These are phyloP conservation scores for Mustelus asterias DNA, from an alignment of 2,113 vertebrate species.

Conservation along the genomic window DNA sequence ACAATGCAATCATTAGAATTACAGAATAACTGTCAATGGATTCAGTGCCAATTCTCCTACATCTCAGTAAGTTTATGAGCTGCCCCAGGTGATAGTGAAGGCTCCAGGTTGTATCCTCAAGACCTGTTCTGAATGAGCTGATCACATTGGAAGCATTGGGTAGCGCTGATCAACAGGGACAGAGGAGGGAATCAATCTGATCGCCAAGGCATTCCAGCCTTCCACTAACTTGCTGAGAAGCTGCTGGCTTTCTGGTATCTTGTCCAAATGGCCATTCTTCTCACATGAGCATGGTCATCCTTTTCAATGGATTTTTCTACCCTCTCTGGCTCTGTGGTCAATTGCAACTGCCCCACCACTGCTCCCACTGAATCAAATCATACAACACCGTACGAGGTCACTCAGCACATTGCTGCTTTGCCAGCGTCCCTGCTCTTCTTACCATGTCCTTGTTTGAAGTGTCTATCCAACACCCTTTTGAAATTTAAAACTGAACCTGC, in stretches of 20 bases:
- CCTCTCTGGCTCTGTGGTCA: background rate
- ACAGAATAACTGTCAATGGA: background rate
- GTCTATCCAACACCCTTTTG: background rate
- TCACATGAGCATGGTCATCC: background rate
- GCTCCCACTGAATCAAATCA: background rate
- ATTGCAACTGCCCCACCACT: background rate
- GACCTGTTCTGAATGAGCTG: background rate
- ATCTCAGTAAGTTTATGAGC: background rate
- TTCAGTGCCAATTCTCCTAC: background rate
- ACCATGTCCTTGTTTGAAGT: background rate
- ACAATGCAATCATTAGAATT: background rate
- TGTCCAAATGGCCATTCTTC: background rate
- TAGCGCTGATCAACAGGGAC: background rate
- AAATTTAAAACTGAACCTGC: background rate
- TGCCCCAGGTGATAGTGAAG: background rate
- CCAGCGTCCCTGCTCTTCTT: background rate
- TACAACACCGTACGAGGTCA: background rate
- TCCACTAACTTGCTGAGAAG: background rate
- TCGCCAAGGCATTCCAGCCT: background rate
- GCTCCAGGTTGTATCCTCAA: background rate
- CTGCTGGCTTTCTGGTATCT: background rate
- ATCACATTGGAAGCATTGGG: background rate
- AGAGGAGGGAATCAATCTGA: background rate
- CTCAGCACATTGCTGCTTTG: background rate
- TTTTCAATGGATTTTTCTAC: background rate